A percentile compares a stretch with the other conserved stretches of the same genome.
Conservation (phyloP, 1,140 invertebrate species). For the Aphaenogaster rudis region DNA sequence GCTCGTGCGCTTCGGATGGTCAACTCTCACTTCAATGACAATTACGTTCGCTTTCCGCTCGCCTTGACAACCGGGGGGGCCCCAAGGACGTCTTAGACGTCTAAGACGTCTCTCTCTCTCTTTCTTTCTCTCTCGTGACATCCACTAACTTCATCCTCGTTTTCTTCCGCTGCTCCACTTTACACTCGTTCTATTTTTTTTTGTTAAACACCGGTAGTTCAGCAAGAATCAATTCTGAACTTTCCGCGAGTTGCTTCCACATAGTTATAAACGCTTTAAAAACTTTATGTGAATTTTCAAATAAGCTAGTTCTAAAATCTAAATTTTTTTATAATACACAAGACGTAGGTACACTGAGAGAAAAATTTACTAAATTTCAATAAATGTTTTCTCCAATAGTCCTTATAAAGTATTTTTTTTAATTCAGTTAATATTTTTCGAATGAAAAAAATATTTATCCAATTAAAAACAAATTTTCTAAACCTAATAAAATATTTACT, state of each 20-base stretch:
- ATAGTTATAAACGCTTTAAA: not conserved
- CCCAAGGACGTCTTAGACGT: slow-evolving; percentile 52
- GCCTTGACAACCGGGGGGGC: slow-evolving; percentile 37
- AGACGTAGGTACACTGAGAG: not conserved
- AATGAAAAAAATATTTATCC: too few species aligned
- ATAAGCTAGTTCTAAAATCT: not conserved
- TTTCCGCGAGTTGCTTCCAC: not conserved
- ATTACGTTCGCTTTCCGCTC: slow-evolving; percentile 70
- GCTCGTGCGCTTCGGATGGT: slow-evolving; percentile 21
- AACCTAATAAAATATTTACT: too few species aligned
- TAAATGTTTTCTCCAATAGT: too few species aligned
- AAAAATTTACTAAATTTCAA: too few species aligned
- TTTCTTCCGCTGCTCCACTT: not conserved
- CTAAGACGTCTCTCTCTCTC: slow-evolving; percentile 25
- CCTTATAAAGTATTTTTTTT: too few species aligned
- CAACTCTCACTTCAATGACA: slow-evolving; percentile 66
- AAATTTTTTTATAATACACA: not conserved
- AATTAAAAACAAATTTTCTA: too few species aligned
- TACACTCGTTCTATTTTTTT: not conserved
- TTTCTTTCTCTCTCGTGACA: slow-evolving; percentile 16
- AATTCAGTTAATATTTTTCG: too few species aligned
- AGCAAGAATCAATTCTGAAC: not conserved
- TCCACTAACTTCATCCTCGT: slow-evolving; percentile 18
- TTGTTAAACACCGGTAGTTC: not conserved
- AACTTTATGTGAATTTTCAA: not conserved